Evolutionary conservation across 2,888 invertebrate species (phyloP).

Genomic region (Xylota sylvarum): DNA sequence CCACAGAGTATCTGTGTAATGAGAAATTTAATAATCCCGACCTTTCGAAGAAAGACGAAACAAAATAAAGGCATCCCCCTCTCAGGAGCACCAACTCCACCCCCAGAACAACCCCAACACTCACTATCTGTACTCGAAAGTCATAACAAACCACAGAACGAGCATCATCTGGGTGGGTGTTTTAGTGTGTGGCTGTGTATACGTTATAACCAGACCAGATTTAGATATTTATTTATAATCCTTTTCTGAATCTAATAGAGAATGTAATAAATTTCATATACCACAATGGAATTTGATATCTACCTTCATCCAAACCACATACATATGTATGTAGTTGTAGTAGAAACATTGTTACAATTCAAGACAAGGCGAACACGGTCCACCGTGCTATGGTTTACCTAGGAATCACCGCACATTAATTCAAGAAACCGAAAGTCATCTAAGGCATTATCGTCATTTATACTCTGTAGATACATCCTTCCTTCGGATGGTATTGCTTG

Average conservation of each 20-base stretch:
- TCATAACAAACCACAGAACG: slow-evolving; percentile 41
- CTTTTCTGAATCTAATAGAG: slow-evolving; percentile 68
- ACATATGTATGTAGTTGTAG: neutral
- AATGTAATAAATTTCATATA: slow-evolving; percentile 67
- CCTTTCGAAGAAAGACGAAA: neutral
- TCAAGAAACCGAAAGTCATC: slow-evolving; percentile 72
- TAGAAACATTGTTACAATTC: slow-evolving; percentile 7
- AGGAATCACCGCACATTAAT: slow-evolving; percentile 73
- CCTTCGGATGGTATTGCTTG: neutral
- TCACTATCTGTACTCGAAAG: slow-evolving; percentile 13
- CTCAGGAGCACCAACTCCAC: too few species aligned
- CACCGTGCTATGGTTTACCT: slow-evolving; percentile 52
- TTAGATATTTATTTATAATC: slow-evolving; percentile 66
- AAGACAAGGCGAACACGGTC: slow-evolving; percentile 35
- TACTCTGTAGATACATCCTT: slow-evolving; percentile 37
- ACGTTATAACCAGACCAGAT: slow-evolving; percentile 5
- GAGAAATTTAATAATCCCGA: slow-evolving; percentile 41
- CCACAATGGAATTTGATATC: slow-evolving; percentile 54
- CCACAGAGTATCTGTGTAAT: neutral
- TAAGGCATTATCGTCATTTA: slow-evolving; percentile 68
- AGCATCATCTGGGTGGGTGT: slow-evolving; percentile 18
- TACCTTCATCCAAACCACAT: slow-evolving; percentile 41
- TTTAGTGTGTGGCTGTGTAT: neutral
- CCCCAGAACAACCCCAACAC: slow-evolving; percentile 11
- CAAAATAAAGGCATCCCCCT: neutral